These are phyloP conservation scores for Oreochromis aureus DNA, from an alignment of 2,113 vertebrate genomes.

Conservation along the genomic window DNA sequence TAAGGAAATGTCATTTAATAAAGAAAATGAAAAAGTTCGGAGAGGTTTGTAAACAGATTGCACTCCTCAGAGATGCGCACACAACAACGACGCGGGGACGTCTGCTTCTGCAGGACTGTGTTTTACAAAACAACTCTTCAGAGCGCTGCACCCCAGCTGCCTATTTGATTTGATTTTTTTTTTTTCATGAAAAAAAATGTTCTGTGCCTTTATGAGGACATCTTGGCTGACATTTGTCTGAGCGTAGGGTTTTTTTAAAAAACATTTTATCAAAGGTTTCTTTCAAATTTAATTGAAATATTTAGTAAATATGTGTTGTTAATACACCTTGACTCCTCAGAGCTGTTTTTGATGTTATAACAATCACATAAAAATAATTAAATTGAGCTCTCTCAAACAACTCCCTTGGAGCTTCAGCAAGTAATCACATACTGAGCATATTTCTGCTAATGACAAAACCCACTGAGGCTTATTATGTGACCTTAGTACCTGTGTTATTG, in stretches of 20 bases:
- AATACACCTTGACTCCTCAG: background rate
- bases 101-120: background rate
- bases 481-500: background rate
- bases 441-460: background rate
- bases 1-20: slow-evolving; percentile 41
- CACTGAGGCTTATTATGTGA: background rate
- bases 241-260: background rate
- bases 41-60: slow-evolving; percentile 10
- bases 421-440: background rate
- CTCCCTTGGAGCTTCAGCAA: background rate
- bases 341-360: background rate
- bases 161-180: background rate
- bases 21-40: slow-evolving; percentile 27
- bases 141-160: background rate
- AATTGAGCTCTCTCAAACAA: background rate
- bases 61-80: background rate
- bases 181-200: background rate
- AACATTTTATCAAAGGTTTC: background rate
- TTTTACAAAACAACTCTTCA: background rate
- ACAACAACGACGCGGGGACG: background rate
- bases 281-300: background rate
- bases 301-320: background rate
- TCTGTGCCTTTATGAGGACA: background rate
- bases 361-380: background rate
- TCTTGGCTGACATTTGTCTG: background rate